Conservation (phyloP, 2,113 vertebrate genomes). For the Atrichornis clamosus region DNA sequence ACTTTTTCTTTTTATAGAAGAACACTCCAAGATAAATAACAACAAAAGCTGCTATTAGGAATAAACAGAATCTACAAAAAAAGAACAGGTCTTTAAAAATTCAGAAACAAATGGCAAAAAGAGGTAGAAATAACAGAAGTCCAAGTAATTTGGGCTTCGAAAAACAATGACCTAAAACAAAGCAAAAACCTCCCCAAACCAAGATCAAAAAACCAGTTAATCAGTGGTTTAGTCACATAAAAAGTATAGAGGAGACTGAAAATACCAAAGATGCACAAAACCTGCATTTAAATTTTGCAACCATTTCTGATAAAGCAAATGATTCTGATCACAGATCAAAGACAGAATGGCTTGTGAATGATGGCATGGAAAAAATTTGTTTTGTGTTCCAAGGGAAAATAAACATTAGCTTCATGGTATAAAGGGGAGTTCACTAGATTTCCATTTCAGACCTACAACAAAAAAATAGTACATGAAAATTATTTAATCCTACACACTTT, state of each 20-base stretch:
- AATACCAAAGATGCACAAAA: not conserved
- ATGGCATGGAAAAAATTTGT: not conserved
- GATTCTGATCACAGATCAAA: not conserved
- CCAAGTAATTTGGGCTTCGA: not conserved
- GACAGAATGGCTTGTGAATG: not conserved
- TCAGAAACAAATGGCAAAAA: not conserved
- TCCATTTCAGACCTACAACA: not conserved
- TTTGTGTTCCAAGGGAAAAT: not conserved
- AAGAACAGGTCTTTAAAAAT: not conserved
- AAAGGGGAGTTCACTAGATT: not conserved
- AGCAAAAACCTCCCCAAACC: not conserved
- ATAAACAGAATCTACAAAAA: not conserved
- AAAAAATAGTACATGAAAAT: not conserved
- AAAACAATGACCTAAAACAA: not conserved
- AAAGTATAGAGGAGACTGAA: not conserved
- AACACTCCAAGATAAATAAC: not conserved
- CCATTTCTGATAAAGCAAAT: not conserved
- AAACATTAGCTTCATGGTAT: not conserved
- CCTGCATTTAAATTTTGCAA: not conserved
- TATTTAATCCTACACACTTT: not conserved
- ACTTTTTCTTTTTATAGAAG: not conserved
- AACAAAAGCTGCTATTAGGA: not conserved
- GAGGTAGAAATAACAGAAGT: not conserved
- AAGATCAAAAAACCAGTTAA: not conserved
- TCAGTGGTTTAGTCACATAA: not conserved